Conservation (phyloP, 2,888 invertebrate species). For the Belgica antarctica region DNA sequence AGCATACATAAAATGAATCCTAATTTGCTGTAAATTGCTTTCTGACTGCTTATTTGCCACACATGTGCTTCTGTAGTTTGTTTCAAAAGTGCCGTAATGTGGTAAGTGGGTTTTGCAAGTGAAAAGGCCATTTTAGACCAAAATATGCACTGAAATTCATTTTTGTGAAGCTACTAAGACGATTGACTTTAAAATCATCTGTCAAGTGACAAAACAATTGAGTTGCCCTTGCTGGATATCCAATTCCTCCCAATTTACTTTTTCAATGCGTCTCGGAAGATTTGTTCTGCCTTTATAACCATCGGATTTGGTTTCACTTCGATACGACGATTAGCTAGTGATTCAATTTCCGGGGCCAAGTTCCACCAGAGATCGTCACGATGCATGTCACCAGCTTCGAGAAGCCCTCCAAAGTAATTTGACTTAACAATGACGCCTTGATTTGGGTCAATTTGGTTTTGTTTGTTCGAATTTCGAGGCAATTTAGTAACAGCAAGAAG, state of each 20-base stretch:
- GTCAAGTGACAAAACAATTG: too few species aligned
- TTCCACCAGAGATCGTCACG: slow-evolving; percentile 41
- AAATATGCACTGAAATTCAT: too few species aligned
- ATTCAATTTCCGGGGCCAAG: slow-evolving; percentile 9
- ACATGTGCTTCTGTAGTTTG: too few species aligned
- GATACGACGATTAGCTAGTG: not conserved
- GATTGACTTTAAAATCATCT: too few species aligned
- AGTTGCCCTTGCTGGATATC: too few species aligned
- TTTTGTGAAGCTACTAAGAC: too few species aligned
- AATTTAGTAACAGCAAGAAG: not conserved
- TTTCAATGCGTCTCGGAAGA: slow-evolving; percentile 42
- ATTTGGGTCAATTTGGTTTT: not conserved
- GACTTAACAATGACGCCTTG: slow-evolving; percentile 37
- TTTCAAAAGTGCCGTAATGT: too few species aligned
- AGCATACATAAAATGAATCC: slow-evolving; percentile 18
- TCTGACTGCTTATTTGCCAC: not conserved
- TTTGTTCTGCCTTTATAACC: slow-evolving; percentile 36
- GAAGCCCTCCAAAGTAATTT: slow-evolving; percentile 21
- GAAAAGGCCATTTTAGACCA: too few species aligned
- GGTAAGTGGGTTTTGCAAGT: too few species aligned
- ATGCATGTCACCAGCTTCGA: slow-evolving; percentile 26
- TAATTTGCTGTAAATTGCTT: slow-evolving; percentile 17
- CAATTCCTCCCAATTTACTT: slow-evolving; percentile 38
- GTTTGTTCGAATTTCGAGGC: not conserved
- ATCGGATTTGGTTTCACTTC: slow-evolving; percentile 38